Percentiles rank a stretch among this genome's conserved stretches.
phyloP scores from a whole-genome alignment of 2,113 vertebrate genomes.

The Xerus inauris region DNA sequence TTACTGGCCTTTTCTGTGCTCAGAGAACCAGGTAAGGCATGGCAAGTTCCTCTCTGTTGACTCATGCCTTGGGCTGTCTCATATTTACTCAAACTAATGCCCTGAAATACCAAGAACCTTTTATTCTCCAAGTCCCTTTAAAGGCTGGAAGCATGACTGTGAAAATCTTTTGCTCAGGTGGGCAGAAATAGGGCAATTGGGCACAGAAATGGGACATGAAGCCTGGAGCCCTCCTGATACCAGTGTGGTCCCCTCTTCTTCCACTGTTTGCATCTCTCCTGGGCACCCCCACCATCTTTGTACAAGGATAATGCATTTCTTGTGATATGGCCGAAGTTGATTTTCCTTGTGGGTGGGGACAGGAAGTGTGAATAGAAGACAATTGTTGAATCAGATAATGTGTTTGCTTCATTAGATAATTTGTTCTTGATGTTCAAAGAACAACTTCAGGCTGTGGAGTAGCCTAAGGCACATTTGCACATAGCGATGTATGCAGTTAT shows the following conservation, averaged over 20 bases:
- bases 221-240: neutral
- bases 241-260: neutral
- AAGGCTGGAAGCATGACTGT: neutral
- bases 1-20: neutral
- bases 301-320: neutral
- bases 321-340: neutral
- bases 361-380: neutral
- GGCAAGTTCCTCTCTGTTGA: neutral
- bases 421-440: neutral
- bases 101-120: no score
- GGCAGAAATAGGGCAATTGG: neutral
- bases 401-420: neutral
- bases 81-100: neutral
- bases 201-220: neutral
- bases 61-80: no score
- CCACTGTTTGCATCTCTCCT: neutral
- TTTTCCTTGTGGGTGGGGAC: neutral
- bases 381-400: neutral
- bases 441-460: neutral
- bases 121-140: neutral
- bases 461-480: neutral
- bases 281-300: neutral
- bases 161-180: neutral
- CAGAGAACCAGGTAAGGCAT: fast-evolving
- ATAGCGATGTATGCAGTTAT: neutral